Evolutionary conservation across 2,797 vertebrate genomes (phyloP).

Genomic region (Amphiprion clarkii): DNA sequence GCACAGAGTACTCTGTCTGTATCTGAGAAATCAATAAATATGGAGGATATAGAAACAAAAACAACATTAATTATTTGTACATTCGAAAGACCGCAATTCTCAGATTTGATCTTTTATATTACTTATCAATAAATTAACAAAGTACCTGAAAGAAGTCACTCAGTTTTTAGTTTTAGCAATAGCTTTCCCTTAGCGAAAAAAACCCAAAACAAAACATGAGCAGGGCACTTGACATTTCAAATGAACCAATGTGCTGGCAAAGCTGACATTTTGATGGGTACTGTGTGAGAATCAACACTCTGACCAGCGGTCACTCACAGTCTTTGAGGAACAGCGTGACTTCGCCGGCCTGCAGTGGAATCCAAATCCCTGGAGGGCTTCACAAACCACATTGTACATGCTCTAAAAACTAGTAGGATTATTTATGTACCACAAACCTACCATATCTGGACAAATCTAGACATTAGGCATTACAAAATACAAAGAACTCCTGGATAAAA

Average conservation of each 20-base stretch:
- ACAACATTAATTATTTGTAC: constrained; percentile 50
- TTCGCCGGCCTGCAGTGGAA: constrained; percentile 29
- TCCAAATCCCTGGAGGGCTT: constrained; percentile 30
- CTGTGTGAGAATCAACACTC: constrained; percentile 18
- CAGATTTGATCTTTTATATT: constrained; percentile 49
- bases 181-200: constrained; percentile 16
- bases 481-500: constrained; percentile 67
- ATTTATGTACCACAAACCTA: constrained; percentile 75
- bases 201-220: background rate
- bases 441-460: constrained; percentile 71
- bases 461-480: constrained; percentile 79
- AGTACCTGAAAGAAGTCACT: constrained; percentile 48
- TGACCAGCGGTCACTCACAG: constrained; percentile 12
- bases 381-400: constrained; percentile 70
- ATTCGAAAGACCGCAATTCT: constrained; percentile 63
- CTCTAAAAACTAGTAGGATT: constrained; percentile 74
- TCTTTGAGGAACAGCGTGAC: constrained; percentile 38
- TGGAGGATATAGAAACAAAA: constrained; percentile 40
- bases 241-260: constrained; percentile 27
- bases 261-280: constrained; percentile 32
- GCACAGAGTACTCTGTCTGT: constrained; percentile 54
- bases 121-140: constrained; percentile 64
- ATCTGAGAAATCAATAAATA: constrained; percentile 67
- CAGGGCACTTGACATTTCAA: constrained; percentile 47
- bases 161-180: constrained; percentile 16